Conservation (phyloP, 2,113 vertebrate species). For the Pongo abelii region DNA sequence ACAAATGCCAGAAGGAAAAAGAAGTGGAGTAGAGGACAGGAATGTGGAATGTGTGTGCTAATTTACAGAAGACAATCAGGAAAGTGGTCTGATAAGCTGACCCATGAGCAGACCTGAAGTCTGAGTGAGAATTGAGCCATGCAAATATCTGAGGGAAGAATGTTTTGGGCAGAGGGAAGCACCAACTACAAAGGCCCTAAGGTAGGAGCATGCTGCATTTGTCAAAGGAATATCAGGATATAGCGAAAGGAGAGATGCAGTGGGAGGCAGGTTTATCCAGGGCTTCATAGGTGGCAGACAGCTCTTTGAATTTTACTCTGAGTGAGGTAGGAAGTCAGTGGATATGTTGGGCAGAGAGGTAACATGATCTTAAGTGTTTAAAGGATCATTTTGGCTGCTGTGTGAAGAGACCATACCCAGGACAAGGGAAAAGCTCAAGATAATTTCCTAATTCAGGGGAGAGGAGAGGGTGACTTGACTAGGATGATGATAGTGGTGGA, state of each 20-base stretch:
- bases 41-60: too few relatives aligned
- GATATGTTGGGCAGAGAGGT: background rate
- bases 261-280: background rate
- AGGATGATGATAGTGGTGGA: background rate
- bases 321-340: background rate
- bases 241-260: background rate
- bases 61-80: background rate
- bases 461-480: background rate
- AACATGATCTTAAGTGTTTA: background rate
- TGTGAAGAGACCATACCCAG: background rate
- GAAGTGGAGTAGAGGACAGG: background rate
- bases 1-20: background rate
- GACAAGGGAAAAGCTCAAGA: background rate
- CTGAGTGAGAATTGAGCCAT: background rate
- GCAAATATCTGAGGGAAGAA: background rate
- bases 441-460: background rate
- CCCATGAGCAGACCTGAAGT: background rate
- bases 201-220: background rate
- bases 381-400: background rate
- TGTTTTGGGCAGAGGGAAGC: background rate
- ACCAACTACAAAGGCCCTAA: background rate
- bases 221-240: background rate
- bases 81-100: background rate
- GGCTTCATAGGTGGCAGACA: background rate
- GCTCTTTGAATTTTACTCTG: background rate